phyloP scores from a whole-genome alignment of 2,797 vertebrate genomes.

The Threskiornis aethiopicus region DNA sequence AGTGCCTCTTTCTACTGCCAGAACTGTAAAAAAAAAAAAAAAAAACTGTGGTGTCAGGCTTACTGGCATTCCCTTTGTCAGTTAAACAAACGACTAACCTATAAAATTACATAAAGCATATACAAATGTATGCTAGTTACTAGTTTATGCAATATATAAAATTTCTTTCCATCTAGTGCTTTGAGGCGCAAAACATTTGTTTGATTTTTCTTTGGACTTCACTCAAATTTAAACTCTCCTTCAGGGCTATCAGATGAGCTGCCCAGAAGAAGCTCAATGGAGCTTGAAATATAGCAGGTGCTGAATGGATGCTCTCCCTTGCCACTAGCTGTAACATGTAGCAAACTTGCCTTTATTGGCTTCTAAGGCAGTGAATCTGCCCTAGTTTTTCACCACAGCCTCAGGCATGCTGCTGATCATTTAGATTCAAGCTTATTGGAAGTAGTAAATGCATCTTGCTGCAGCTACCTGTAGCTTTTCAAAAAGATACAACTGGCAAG shows the following conservation, averaged over 20 bases:
- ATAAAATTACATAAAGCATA: neutral
- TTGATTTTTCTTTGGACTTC: neutral
- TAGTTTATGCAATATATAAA: neutral
- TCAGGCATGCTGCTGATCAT: neutral
- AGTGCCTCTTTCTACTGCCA: neutral
- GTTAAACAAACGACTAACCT: neutral
- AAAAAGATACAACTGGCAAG: neutral
- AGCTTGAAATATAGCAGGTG: neutral
- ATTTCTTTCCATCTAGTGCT: neutral
- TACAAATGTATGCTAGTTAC: neutral
- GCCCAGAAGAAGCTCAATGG: neutral
- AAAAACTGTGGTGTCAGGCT: neutral
- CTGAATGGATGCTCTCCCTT: neutral
- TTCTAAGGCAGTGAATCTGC: neutral
- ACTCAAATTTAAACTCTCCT: neutral
- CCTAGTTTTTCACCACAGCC: neutral
- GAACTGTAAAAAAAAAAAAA: neutral
- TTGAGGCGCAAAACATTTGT: neutral
- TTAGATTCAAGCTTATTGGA: neutral
- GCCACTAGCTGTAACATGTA: neutral
- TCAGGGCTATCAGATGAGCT: neutral
- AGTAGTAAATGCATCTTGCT: neutral
- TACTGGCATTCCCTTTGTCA: neutral
- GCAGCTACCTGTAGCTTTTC: neutral
- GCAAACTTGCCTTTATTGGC: neutral